phyloP scores from a whole-genome alignment of 2,888 invertebrate genomes.

The Syritta pipiens region DNA sequence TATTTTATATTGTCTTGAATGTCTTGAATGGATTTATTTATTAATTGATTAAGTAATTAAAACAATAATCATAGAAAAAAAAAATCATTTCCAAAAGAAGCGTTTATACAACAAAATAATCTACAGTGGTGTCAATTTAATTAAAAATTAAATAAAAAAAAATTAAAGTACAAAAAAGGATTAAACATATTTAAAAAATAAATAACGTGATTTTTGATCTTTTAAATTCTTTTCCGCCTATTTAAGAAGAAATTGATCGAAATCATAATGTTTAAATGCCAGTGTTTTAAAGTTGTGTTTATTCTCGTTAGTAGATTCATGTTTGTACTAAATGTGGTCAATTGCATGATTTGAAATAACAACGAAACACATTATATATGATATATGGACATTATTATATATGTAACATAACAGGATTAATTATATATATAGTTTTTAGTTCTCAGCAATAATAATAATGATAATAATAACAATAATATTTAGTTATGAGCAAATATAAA shows the following conservation, averaged over 20 bases:
- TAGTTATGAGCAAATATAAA: too few species aligned
- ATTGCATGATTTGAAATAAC: too few species aligned
- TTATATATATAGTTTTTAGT: too few species aligned
- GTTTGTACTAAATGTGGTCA: too few species aligned
- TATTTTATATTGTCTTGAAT: constrained; percentile 71
- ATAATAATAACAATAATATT: too few species aligned
- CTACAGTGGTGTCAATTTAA: constrained; percentile 44
- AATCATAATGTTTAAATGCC: not conserved
- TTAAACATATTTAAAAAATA: constrained; percentile 18
- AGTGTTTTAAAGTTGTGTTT: not conserved
- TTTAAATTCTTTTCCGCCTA: constrained; percentile 28
- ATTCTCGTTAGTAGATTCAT: not conserved
- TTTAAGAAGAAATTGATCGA: not conserved
- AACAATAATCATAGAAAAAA: constrained; percentile 16
- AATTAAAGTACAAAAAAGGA: constrained; percentile 33
- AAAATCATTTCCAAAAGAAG: constrained; percentile 47
- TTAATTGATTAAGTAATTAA: not conserved
- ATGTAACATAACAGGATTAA: too few species aligned
- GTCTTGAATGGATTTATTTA: constrained; percentile 23
- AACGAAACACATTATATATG: too few species aligned
- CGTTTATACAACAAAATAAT: constrained; percentile 60
- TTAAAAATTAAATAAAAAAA: constrained; percentile 37
- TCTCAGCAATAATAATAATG: too few species aligned
- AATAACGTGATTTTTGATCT: constrained; percentile 56
- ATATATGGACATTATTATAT: too few species aligned